Evolutionary conservation across 2,888 invertebrate species (phyloP).

Genomic region (Pinctada fucata): DNA sequence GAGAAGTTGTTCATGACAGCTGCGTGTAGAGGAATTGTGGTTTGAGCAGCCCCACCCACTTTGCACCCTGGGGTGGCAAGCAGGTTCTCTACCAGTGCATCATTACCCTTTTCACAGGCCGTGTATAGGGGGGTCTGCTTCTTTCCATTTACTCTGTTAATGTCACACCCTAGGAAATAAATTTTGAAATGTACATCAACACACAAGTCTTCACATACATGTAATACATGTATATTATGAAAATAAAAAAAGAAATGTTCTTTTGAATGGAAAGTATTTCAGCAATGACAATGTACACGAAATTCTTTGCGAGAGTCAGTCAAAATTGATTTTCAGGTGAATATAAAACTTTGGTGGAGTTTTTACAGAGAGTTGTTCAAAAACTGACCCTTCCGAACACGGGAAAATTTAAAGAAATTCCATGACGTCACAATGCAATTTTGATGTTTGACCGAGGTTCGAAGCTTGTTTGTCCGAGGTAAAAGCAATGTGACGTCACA

Average conservation of each 20-base stretch:
- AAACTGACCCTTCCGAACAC: too few species aligned
- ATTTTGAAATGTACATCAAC: not conserved
- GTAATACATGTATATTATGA: not conserved
- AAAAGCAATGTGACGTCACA: too few species aligned
- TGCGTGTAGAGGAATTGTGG: constrained; percentile 67
- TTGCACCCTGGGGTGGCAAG: constrained; percentile 59
- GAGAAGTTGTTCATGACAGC: constrained; percentile 66
- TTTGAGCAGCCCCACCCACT: constrained; percentile 48
- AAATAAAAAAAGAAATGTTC: not conserved
- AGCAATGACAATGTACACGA: not conserved
- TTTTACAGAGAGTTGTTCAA: too few species aligned
- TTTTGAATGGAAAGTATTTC: not conserved
- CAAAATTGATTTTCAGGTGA: too few species aligned
- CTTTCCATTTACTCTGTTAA: constrained; percentile 62
- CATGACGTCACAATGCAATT: too few species aligned
- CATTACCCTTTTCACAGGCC: constrained; percentile 71
- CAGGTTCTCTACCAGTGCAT: constrained; percentile 61
- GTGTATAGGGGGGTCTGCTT: constrained; percentile 68
- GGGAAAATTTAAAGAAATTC: too few species aligned
- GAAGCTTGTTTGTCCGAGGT: too few species aligned
- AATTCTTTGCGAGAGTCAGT: too few species aligned
- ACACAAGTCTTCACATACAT: not conserved
- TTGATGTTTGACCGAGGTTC: too few species aligned
- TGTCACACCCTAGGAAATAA: constrained; percentile 67
- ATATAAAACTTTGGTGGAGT: too few species aligned